Evolutionary conservation across 2,888 invertebrate species (phyloP), one percentile per base, ranked within the genome.

Genomic region (Plebejus argus): DNA sequence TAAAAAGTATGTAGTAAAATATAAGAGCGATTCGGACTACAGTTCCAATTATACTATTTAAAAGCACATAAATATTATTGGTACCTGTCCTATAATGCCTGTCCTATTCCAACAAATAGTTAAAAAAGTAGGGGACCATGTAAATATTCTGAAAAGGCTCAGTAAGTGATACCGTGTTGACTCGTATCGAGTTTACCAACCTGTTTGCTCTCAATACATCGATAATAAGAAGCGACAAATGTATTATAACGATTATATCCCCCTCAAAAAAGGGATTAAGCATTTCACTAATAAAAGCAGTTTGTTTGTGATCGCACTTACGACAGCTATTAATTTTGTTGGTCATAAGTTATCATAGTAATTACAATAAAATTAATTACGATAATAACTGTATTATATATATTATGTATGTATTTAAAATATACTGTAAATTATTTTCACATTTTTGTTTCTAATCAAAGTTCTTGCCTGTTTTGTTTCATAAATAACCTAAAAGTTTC

Each of bases 181-280:
- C 92, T 89, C 86, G 83, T 85, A 84, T 83, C 85, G 85, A 87
- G 87, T 87, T 83, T 82, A 81, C 83, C 86, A 87, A 87, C 88
- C 86, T 91, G 92, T 93, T 93, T 93, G 90, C 90, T 88, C 87
- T 86, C 84, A 86, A 89, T 91, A 86, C 89, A 92, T 92, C 90
- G 90, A 92, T 93, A 92, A 92, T 92, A 92, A 91, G 92, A 93
- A 91, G 91, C 91, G 93, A 92, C 93, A 92, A 90, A 90, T 90
- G 92, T 91, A 91, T 91, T 92, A 92, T 91, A 89, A 89, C 88
- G 89, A 91, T 91, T 92, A 91, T 90, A 91, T 89, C 74, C 92
- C 91, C 89, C 86, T 82, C 83, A 89, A 88, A 88, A 87, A 88
- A 88, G 89, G 77, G 88, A 89, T 91, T 89, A 89, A 83, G 85